Conservation (phyloP, 2,888 invertebrate species). For the Pammene aurita region DNA sequence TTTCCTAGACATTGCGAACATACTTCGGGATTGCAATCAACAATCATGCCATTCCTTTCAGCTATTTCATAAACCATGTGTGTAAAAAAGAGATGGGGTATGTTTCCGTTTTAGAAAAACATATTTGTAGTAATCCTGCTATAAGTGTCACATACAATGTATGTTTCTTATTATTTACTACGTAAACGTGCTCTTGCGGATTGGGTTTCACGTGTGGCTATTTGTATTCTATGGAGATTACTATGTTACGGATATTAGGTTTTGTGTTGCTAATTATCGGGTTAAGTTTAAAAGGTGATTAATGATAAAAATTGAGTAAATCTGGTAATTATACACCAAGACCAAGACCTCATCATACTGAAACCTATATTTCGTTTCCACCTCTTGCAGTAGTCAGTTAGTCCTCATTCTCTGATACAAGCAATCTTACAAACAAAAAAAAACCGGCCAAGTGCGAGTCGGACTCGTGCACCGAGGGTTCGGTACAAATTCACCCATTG, state of each 20-base stretch:
- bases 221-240: neutral
- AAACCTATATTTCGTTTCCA: too few species aligned
- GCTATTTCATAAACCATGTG: neutral
- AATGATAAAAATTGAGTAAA: too few species aligned
- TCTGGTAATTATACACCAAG: too few species aligned
- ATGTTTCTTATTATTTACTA: slow-evolving; percentile 8
- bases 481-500: too few species aligned
- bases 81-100: slow-evolving; percentile 5
- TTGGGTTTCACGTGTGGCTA: slow-evolving; percentile 20
- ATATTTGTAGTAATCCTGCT: neutral
- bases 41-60: slow-evolving; percentile 14
- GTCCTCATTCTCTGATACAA: too few species aligned
- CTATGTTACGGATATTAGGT: neutral
- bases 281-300: too few species aligned
- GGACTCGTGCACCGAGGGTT: too few species aligned
- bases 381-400: too few species aligned
- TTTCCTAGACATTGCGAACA: slow-evolving; percentile 3
- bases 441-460: too few species aligned
- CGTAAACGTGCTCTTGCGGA: slow-evolving; percentile 7
- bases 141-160: slow-evolving; percentile 14
- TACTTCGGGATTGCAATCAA: slow-evolving; percentile 1
- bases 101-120: too few species aligned
- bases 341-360: too few species aligned
- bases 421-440: too few species aligned
- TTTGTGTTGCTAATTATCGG: neutral